Evolutionary conservation across 2,797 vertebrate species (phyloP), one percentile per base, ranked within the genome.

Genomic region (Percopsis omiscomaycus): DNA sequence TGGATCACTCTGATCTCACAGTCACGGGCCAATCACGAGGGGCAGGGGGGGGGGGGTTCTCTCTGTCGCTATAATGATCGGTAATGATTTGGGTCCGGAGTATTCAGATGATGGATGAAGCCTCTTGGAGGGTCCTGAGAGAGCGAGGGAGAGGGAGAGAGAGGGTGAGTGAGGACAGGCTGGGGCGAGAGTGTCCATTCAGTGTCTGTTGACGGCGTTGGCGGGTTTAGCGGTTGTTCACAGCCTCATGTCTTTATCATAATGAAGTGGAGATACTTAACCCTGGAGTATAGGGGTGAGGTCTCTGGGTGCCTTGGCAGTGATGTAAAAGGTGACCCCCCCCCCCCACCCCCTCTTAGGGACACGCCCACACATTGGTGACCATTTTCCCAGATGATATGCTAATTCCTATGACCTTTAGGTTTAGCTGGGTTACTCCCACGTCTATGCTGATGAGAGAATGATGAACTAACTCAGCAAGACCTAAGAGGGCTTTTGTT

Each of bases 221-320:
- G 77, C 79, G 67, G 82, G 59, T 65, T 74, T 75, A 73, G 82
- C 82, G 83, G 84, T 86, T 89, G 88, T 83, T 86, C 54, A 27
- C 37, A 62, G 71, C 69, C 64, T 68, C 88, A 88, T 87, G 86
- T 92, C 89, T 92, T 92, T 91, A 91, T 92, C 89, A 90, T 92
- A 93, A 92, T 93, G 91, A 92, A 92, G 89, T 90, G 88, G 86
- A 77, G 85, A 89, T 89, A 91, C 88, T 92, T 92, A 91, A 92
- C 92, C 89, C 89, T 86, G 84, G 80, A 82, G 78, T 77, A 69
- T 2, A 46, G 28, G 42, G 74, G 77, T 82, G 52, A 68, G 70
- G 73, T 88, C 89, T 85, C 77, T 75, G 77, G 66, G 74, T 77
- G 68, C 80, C 78, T 86, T 86, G 82, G 83, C 77, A 75, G 84